These are phyloP conservation scores for Branchipolynoe longqiensis DNA, from an alignment of 2,888 invertebrate species.

Conservation along the genomic window DNA sequence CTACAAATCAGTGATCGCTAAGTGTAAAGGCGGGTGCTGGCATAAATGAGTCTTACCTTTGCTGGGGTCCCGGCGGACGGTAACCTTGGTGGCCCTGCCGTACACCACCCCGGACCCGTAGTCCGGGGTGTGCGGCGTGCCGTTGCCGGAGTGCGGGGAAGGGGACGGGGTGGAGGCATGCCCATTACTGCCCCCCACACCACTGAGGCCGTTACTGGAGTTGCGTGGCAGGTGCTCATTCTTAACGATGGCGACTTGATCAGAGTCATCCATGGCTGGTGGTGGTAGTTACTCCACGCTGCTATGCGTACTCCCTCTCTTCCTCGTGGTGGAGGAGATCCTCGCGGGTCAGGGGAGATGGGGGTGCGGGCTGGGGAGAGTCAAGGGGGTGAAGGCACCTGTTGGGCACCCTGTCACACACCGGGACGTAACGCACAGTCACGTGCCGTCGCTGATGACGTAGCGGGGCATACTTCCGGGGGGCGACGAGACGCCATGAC, in stretches of 20 bases:
- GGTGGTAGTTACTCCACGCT: too few species aligned
- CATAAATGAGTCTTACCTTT: slow-evolving; percentile 21
- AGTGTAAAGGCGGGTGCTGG: too few species aligned
- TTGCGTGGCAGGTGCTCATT: slow-evolving; percentile 9
- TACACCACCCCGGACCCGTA: background rate
- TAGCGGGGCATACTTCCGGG: too few species aligned
- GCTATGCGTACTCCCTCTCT: too few species aligned
- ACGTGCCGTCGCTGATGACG: too few species aligned
- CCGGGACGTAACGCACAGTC: too few species aligned
- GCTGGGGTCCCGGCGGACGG: slow-evolving; percentile 22
- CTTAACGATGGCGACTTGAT: slow-evolving; percentile 1
- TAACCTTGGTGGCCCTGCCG: background rate
- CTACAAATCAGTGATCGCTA: too few species aligned
- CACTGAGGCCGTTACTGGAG: background rate
- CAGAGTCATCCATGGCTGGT: background rate
- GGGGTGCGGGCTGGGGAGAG: too few species aligned
- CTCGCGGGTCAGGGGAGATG: too few species aligned
- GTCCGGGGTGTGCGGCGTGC: background rate
- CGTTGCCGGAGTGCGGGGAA: background rate
- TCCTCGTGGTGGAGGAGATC: too few species aligned
- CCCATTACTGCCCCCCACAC: too few species aligned
- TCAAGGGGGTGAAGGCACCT: background rate
- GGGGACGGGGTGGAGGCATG: background rate
- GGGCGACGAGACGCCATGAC: too few species aligned
- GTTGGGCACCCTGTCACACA: background rate